phyloP scores from a whole-genome alignment of 1,140 invertebrate genomes.

The Battus philenor region DNA sequence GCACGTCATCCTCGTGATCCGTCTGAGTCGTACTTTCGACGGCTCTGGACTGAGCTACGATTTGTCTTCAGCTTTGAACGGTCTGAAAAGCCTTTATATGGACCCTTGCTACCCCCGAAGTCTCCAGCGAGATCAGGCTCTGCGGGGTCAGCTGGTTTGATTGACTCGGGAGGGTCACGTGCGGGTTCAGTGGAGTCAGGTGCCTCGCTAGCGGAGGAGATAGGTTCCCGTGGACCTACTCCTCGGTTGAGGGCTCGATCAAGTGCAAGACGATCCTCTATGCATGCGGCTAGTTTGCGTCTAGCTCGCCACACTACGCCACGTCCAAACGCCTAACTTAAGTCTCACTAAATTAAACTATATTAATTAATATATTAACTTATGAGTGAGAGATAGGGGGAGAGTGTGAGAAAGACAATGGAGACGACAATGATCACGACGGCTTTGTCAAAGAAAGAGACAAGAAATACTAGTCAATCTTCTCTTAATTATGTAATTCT shows the following conservation, averaged over 20 bases:
- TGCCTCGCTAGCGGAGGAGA: constrained; percentile 21
- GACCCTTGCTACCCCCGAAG: constrained; percentile 23
- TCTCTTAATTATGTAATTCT: no score
- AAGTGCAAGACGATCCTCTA: constrained; percentile 48
- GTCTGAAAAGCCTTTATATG: constrained; percentile 51
- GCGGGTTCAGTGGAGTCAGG: constrained; percentile 12
- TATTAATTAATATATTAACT: no score
- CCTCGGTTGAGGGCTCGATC: constrained; percentile 16
- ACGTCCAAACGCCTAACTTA: not conserved
- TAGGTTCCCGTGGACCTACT: not conserved
- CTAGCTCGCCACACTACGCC: constrained; percentile 38
- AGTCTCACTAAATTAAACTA: no score
- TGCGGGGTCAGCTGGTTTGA: not conserved
- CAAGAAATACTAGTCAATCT: no score
- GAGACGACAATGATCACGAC: no score
- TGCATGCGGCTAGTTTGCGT: constrained; percentile 51
- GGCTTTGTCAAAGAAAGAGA: no score
- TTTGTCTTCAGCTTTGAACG: constrained; percentile 60
- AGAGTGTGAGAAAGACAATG: no score
- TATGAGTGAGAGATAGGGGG: no score
- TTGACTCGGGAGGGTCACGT: constrained; percentile 1
- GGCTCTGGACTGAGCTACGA: constrained; percentile 45
- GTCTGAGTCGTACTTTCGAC: constrained; percentile 23
- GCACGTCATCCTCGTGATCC: constrained; percentile 32
- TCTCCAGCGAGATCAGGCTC: constrained; percentile 1